These are phyloP conservation scores for Zaprionus nigranus DNA, from an alignment of 1,140 invertebrate genomes.

Conservation along the genomic window DNA sequence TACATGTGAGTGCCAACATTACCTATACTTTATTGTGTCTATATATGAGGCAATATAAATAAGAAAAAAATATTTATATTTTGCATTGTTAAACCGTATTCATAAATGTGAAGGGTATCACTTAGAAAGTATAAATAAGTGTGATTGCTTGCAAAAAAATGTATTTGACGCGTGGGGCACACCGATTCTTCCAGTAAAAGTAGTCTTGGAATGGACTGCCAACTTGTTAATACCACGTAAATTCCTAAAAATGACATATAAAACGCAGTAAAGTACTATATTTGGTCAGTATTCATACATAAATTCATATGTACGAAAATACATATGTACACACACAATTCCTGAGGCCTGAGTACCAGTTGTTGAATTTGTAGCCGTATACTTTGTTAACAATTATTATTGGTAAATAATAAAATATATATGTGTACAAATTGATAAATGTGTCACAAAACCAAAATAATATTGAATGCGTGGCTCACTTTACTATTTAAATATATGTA, in stretches of 20 bases:
- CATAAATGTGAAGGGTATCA: not conserved
- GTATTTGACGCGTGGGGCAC: not conserved
- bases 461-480: conserved; percentile 8
- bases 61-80: not conserved
- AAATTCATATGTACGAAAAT: conserved; percentile 20
- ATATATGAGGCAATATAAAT: not conserved
- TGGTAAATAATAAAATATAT: conserved; percentile 16
- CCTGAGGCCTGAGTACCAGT: conserved; percentile 5
- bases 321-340: conserved; percentile 21
- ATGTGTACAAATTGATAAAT: not conserved
- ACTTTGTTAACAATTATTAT: conserved; percentile 2
- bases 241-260: conserved; percentile 27
- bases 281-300: conserved; percentile 23
- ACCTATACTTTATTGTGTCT: not conserved
- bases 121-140: not conserved
- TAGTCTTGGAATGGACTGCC: conserved; percentile 28
- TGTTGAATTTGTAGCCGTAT: conserved; percentile 9
- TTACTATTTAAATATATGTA: not conserved
- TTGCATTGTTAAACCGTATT: not conserved
- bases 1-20: conserved; percentile 43
- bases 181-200: conserved; percentile 1
- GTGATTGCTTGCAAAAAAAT: too few species aligned
- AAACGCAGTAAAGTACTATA: conserved; percentile 26
- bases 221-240: conserved; percentile 12
- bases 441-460: not conserved